These are phyloP conservation scores for Pediacus dermestoides DNA, from an alignment of 2,888 invertebrate species.

Conservation along the genomic window DNA sequence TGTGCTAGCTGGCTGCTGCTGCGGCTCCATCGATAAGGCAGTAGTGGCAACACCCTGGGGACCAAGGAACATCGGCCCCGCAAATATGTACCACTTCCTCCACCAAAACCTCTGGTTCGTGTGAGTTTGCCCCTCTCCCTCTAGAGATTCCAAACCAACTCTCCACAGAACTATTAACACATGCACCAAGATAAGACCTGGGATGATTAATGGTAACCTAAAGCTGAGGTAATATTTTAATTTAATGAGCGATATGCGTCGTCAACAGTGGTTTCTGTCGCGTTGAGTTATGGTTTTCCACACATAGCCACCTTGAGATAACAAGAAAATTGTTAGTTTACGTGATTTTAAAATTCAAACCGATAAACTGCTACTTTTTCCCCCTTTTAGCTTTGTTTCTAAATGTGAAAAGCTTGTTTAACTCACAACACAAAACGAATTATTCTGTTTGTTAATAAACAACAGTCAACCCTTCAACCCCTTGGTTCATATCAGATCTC, in stretches of 20 bases:
- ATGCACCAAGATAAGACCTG: constrained; percentile 40
- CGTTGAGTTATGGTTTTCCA: constrained; percentile 22
- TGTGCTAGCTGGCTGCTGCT: constrained; percentile 38
- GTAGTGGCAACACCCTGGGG: constrained; percentile 36
- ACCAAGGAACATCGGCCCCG: constrained; percentile 43
- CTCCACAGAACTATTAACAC: constrained; percentile 45
- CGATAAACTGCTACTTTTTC: too few relatives aligned
- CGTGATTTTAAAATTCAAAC: constrained; percentile 20
- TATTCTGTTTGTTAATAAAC: too few relatives aligned
- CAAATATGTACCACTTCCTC: constrained; percentile 49
- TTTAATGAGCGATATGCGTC: constrained; percentile 35
- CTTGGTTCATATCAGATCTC: too few relatives aligned
- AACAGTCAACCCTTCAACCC: too few relatives aligned
- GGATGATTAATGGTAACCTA: constrained; percentile 39
- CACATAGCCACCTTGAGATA: constrained; percentile 19
- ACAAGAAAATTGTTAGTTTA: constrained; percentile 21
- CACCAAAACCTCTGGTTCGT: constrained; percentile 43
- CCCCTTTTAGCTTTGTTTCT: too few relatives aligned
- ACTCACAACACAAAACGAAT: too few relatives aligned
- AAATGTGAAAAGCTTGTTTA: too few relatives aligned
- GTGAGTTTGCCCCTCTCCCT: constrained; percentile 40
- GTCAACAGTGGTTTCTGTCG: constrained; percentile 26
- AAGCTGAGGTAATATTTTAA: constrained; percentile 35
- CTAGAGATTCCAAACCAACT: constrained; percentile 32
- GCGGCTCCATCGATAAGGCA: constrained; percentile 46